phyloP scores from a whole-genome alignment of 2,797 vertebrate species.

The Sebastes kiyomatsui region DNA sequence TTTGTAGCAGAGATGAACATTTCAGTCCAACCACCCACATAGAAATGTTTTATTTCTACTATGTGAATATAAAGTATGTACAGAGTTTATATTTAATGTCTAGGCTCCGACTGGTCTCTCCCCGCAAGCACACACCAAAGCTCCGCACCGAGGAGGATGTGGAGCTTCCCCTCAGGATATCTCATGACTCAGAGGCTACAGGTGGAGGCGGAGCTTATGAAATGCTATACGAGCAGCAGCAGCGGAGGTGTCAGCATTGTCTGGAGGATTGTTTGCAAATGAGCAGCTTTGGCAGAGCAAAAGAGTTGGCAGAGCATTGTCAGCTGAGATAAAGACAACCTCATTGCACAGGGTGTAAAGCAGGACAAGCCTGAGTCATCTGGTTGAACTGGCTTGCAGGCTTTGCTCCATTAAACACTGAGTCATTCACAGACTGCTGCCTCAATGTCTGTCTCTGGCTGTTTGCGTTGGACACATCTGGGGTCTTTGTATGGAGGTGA shows the following conservation, averaged over 20 bases:
- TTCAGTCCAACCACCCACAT: neutral
- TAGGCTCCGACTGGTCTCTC: neutral
- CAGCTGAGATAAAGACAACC: constrained; percentile 18
- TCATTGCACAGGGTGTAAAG: constrained; percentile 15
- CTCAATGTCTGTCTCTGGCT: neutral
- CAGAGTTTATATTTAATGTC: neutral
- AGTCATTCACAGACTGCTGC: constrained; percentile 21
- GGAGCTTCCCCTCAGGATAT: neutral
- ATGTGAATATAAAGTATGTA: neutral
- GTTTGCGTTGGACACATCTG: neutral
- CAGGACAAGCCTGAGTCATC: constrained; percentile 4
- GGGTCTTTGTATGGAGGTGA: neutral
- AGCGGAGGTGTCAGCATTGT: constrained; percentile 22
- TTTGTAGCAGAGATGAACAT: neutral
- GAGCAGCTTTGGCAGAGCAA: constrained; percentile 27
- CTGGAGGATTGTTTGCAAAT: constrained; percentile 51
- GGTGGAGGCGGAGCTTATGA: constrained; percentile 14
- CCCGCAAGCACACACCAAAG: neutral
- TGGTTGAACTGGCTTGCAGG: neutral
- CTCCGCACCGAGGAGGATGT: neutral
- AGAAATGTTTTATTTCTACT: neutral
- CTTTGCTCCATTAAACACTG: constrained; percentile 12
- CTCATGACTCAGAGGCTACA: neutral
- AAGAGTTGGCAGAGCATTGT: neutral
- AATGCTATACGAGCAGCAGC: neutral